These are phyloP conservation scores for Grus americana DNA, from an alignment of 2,113 vertebrate species.

Conservation along the genomic window DNA sequence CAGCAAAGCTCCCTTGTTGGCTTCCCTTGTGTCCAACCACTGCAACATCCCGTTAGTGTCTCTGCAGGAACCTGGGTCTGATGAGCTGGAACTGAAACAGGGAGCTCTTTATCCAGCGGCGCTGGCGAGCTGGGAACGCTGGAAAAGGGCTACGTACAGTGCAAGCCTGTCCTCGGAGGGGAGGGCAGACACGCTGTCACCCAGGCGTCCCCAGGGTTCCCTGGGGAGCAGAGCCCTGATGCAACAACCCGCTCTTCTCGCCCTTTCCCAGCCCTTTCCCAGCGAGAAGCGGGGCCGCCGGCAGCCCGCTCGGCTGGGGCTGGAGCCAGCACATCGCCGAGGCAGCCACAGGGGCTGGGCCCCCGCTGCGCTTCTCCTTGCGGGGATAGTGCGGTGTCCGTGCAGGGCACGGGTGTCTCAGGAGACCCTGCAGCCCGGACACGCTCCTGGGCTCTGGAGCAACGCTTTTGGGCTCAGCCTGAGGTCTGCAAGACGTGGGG, in stretches of 20 bases:
- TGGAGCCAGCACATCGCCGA: neutral
- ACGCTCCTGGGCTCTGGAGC: neutral
- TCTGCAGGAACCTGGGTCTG: neutral
- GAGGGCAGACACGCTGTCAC: neutral
- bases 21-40: neutral
- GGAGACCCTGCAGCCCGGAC: neutral
- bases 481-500: neutral
- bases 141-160: neutral
- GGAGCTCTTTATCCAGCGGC: neutral
- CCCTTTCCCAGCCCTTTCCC: conserved; percentile 7
- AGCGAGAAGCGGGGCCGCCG: neutral
- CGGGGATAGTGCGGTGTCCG: rapidly evolving
- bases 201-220: neutral
- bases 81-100: neutral
- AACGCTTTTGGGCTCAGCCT: neutral
- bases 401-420: neutral
- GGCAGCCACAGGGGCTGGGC: neutral
- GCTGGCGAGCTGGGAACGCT: neutral
- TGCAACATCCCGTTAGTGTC: neutral
- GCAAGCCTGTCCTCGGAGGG: neutral
- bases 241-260: neutral
- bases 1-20: neutral
- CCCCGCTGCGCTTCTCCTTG: rapidly evolving
- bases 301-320: neutral
- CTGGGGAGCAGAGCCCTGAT: neutral